Base-by-base conservation (phyloP, 2,888 invertebrate genomes). In the Epinotia ramella region DNA sequence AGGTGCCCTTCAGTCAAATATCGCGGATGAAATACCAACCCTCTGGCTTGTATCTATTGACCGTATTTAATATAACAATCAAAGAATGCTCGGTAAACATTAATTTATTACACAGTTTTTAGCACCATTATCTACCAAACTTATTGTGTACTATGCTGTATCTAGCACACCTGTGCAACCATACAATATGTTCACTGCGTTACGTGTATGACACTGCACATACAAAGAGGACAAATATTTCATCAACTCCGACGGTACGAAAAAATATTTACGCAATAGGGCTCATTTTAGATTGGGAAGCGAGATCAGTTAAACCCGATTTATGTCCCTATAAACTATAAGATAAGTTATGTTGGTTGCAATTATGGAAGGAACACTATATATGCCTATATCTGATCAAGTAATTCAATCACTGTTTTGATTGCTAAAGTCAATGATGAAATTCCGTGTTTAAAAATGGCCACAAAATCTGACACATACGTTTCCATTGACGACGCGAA, bases 121-220 rank as follows among this genome's bases (percentile, higher is more conserved):
- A 57, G 20, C 57, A 1, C 57, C 57, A 44, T 53, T 57, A 59
- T 44, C 1, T 63, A 18, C 4, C 40, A 68, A 68, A 59, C 16
- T 12, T 3, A 44, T 69, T 46, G 59, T 69, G 46, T 69, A 20
- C 60, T 46, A 46, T 16, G 24, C 7, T 46, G 66, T 66, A 67
- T 67, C 67, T 68, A 56, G 62, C 62, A 33, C 73, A 73, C 44
- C 62, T 73, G 68, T 73, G 68, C 68, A 68, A 73, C 67, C 49
- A 16, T 62, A 73, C 60, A 33, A 44, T 60, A 28, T n/a, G 46
- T 24, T 64, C n/a, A 56, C 33, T 65, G n/a, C 28, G 24, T 44
- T 40, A 63, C 53, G 16, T 11, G 53, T 66, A n/a, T 49, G 63
- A 44, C n/a, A 9, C 40, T 73, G 56, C 68, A 67, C 66, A 73